Evolutionary conservation across 1,140 invertebrate genomes (phyloP).

Genomic region (Asobara japonica): DNA sequence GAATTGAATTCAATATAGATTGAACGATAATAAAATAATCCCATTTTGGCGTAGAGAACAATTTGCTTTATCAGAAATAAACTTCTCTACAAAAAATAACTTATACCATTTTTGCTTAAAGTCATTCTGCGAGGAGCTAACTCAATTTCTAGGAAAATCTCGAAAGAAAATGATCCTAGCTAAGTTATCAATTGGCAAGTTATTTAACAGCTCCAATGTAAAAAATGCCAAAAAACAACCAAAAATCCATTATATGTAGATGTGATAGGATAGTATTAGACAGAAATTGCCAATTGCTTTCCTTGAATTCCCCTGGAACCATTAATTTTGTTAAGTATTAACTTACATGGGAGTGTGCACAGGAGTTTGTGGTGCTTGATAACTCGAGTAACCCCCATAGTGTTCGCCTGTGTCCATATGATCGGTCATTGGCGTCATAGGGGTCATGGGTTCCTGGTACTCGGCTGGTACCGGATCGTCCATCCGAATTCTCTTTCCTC

Average conservation of each 20-base stretch:
- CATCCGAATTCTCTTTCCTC: conserved; percentile 90
- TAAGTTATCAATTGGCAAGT: too few relatives aligned
- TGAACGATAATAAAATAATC: too few relatives aligned
- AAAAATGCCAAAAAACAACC: too few relatives aligned
- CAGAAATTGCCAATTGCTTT: not conserved
- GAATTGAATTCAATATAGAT: too few relatives aligned
- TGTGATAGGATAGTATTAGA: not conserved
- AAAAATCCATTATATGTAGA: too few relatives aligned
- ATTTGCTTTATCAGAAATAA: too few relatives aligned
- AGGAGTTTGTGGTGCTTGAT: conserved; percentile 63
- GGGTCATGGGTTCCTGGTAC: conserved; percentile 84
- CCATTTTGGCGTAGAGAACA: too few relatives aligned
- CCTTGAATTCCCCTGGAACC: conserved; percentile 5
- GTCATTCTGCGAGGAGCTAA: too few relatives aligned
- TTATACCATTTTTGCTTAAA: too few relatives aligned
- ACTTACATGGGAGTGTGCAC: conserved; percentile 63
- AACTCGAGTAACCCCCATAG: conserved; percentile 61
- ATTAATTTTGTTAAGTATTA: not conserved
- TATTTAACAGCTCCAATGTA: not conserved
- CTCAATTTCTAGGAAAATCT: too few relatives aligned
- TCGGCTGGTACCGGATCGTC: conserved; percentile 87
- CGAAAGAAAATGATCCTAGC: too few relatives aligned
- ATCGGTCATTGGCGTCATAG: conserved; percentile 70
- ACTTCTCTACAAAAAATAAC: too few relatives aligned
- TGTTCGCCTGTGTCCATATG: conserved; percentile 63